These are phyloP conservation scores for Nasonovia ribisnigri DNA, from an alignment of 2,888 invertebrate species.

Conservation along the genomic window DNA sequence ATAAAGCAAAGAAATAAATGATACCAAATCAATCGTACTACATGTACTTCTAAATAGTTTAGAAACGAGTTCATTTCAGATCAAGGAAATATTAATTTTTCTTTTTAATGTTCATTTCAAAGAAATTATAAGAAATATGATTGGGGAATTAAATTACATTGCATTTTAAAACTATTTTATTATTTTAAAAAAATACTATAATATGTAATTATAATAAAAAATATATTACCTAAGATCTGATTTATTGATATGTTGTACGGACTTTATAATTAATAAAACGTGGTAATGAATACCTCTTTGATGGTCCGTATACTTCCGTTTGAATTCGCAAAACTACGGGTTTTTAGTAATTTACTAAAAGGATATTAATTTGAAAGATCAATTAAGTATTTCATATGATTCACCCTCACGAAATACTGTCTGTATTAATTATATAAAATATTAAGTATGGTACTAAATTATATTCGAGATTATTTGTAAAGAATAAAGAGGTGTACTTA, in stretches of 20 bases:
- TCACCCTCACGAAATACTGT: not conserved
- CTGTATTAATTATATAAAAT: not conserved
- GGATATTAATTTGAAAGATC: slow-evolving; percentile 11
- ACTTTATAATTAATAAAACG: not conserved
- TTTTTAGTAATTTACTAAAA: not conserved
- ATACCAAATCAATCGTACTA: not conserved
- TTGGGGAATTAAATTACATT: not conserved
- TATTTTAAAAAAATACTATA: not conserved
- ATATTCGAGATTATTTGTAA: not conserved
- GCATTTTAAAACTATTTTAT: not conserved
- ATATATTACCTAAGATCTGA: not conserved
- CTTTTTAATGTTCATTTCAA: not conserved
- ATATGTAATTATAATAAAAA: not conserved
- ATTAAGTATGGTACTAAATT: not conserved
- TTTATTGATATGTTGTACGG: not conserved
- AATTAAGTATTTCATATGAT: not conserved
- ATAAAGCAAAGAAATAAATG: not conserved
- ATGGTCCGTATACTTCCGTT: not conserved
- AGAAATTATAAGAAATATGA: not conserved
- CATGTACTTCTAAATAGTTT: not conserved
- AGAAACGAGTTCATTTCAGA: not conserved
- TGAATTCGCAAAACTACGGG: not conserved
- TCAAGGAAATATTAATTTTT: not conserved
- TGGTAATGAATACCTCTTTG: not conserved
- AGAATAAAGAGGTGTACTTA: too few relatives aligned